Conservation (phyloP, 2,113 vertebrate species). For the Rana temporaria region DNA sequence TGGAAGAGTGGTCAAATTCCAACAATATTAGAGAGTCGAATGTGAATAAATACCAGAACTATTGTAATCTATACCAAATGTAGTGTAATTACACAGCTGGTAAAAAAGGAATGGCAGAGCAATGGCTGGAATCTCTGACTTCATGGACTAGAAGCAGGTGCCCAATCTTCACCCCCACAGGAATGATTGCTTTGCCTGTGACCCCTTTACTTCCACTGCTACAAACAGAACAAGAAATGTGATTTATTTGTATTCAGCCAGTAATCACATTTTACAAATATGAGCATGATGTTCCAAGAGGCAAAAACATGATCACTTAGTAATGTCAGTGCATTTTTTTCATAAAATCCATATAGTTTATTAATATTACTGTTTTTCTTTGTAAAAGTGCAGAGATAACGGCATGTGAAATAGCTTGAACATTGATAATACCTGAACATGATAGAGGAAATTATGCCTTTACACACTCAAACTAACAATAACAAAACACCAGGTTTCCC, state of each 20-base stretch:
- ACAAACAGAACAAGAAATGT: not conserved
- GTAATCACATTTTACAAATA: not conserved
- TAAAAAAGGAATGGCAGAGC: too few species aligned
- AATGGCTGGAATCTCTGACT: too few species aligned
- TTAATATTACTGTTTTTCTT: constrained; percentile 1
- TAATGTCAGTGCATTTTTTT: constrained; percentile 1
- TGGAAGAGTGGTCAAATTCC: too few species aligned
- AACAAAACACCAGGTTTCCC: not conserved
- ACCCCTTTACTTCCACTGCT: too few species aligned
- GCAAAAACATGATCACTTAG: not conserved
- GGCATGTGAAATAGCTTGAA: not conserved
- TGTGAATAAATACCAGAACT: too few species aligned
- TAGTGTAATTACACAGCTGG: too few species aligned
- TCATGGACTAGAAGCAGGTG: too few species aligned
- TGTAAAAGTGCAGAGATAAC: not conserved
- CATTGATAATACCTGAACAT: not conserved
- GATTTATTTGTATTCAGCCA: not conserved
- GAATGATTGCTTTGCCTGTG: too few species aligned
- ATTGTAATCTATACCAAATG: too few species aligned
- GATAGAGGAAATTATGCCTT: constrained; percentile 1
- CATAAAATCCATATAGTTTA: not conserved
- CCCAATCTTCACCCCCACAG: too few species aligned
- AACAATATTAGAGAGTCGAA: too few species aligned
- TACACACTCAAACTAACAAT: not conserved
- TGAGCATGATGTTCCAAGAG: not conserved